A percentile compares a stretch with the other conserved stretches of the same genome.
These are phyloP conservation scores for Cynocephalus volans DNA, from an alignment of 2,113 vertebrate genomes.

Conservation along the genomic window DNA sequence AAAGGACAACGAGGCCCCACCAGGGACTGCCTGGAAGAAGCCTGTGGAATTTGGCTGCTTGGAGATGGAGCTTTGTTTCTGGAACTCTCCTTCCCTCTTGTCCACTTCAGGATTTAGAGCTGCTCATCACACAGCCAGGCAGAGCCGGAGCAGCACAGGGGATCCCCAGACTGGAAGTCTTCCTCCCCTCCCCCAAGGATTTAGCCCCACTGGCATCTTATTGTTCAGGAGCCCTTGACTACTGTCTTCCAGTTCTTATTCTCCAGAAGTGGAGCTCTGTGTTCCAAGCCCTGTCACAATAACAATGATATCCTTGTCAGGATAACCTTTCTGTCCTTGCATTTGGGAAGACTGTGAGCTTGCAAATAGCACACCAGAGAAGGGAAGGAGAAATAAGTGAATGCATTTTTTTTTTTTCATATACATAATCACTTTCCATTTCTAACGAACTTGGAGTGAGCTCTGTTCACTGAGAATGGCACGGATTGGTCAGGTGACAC, in stretches of 20 bases:
- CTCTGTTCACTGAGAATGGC: neutral
- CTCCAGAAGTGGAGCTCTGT: neutral
- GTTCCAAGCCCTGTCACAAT: neutral
- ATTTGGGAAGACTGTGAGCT: neutral
- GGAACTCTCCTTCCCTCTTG: neutral
- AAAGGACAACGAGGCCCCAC: neutral
- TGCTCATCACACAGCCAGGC: neutral
- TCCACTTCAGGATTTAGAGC: neutral
- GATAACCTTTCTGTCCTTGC: neutral
- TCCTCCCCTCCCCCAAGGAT: neutral
- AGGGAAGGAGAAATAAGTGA: neutral
- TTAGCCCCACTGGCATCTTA: neutral
- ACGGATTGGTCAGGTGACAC: neutral
- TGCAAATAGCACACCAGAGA: neutral
- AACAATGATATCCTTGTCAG: neutral
- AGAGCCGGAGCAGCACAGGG: neutral
- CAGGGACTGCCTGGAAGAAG: neutral
- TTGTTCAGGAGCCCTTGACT: neutral
- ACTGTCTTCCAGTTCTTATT: neutral
- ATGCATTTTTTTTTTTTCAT: neutral
- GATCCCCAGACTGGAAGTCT: neutral
- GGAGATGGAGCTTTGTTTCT: neutral
- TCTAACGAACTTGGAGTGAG: constrained; percentile 25
- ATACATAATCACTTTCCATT: constrained; percentile 8
- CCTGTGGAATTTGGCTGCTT: neutral